Base-by-base conservation (phyloP, 2,888 invertebrate species). In the Synanthedon formicaeformis region DNA sequence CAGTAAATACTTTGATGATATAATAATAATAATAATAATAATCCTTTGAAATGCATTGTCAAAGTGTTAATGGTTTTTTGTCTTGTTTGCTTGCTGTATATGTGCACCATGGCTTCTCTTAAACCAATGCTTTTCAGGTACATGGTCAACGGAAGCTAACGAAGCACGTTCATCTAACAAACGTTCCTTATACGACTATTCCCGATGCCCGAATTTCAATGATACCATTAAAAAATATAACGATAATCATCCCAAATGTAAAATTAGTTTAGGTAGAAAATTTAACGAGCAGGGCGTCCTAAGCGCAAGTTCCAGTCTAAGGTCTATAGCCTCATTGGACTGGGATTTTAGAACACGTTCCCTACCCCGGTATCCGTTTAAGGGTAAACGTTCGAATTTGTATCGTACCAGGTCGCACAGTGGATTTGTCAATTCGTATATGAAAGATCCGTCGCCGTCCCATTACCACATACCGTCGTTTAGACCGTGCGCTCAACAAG, bases 361-460 rank as follows among this genome's bases (percentile, higher is more conserved):
- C 1, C 59, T 84, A 4, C 75, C 82, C 0, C 65, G 81, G 12
- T 64, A 58, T 51, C 65, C 80, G 12, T 64, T 58, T 52, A 67
- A 59, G 50, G 51, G 54, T 0, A 65, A 52, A 12, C 55, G 55
- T 2, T 52, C 48, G 5, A 71, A 58, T 8, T 55, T 85, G 3
- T 85, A 75, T 50, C 74, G 88, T 50, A 88, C 84, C 0, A 68
- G 75, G 18, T 87, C 87, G 0, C 80, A 85, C 51, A 69, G 83
- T 16, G 83, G 87, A 3, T 87, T 86, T 53, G 64, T 86, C 0
- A 86, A 86, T 60, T 66, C 79, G 0, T 77, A 68, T 51, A 64
- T 82, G 0, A 78, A 71, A 60, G 73, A 87, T 53, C 86, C 87
- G 0, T 74, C 78, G 41, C 88, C 88, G 0, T 56, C 45, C 0